Base-by-base conservation (phyloP, 2,888 invertebrate genomes). In the Drosophila setosimentum region DNA sequence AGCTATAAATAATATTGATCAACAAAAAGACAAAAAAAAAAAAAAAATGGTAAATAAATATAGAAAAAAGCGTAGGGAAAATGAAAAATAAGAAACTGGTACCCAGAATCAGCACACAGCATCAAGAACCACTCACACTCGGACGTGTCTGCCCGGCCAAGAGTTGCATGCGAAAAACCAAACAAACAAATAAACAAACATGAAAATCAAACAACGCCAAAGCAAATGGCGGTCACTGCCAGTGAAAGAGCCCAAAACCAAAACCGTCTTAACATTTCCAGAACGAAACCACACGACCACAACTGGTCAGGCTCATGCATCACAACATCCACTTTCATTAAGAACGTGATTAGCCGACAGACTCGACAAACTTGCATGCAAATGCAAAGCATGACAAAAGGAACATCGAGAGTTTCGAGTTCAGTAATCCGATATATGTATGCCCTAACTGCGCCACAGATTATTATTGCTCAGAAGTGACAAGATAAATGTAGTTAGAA, bases 191-290 rank as follows among this genome's bases (percentile, higher is more conserved):
- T 58, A 72, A 85, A 89, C 68, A 80, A 85, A 88, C 78, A 86
- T 73, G 90, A 83, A 86, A 80, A 83, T 71, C 86, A 87, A 85
- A 89, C 69, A 80, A 66, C 74, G 24, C 49, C 68, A 71, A 45
- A 63, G 59, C 78, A 69, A 89, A 88, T 85, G 90, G 83, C 90
- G 85, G 83, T 89, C 84, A 89, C 85, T 89, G 89, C 86, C 89
- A 86, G 85, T 74, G 86, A 85, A 80, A 83, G 78, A 87, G 49
- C 48, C 55, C 45, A 55, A 55, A 57, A 65, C 42, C 35, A 49
- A 50, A 61, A 35, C 45, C 27, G 42, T 54, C 62, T 42, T 30
- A 50, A 71, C 72, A 67, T 80, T 72, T 72, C 78, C 64, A 76
- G 68, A 78, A 71, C 77, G 54, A 64, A 78, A 45, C 72, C 68